These are phyloP conservation scores for Chymomyza caudatula DNA, from an alignment of 2,888 invertebrate genomes.

Conservation along the genomic window DNA sequence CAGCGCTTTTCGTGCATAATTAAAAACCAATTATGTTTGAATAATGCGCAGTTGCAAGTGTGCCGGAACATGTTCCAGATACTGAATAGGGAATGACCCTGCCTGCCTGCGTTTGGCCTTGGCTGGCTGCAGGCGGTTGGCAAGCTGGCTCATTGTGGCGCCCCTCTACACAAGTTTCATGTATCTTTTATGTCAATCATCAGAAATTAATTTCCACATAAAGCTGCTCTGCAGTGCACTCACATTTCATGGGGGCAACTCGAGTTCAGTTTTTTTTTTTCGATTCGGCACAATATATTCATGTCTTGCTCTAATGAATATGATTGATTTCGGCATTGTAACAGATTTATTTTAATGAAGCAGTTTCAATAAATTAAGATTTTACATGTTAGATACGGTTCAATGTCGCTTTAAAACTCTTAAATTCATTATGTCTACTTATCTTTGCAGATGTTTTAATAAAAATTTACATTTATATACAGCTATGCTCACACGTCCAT, in stretches of 20 bases:
- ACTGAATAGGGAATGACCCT: not conserved
- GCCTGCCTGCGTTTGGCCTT: not conserved
- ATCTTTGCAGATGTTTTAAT: not conserved
- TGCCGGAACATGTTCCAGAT: not conserved
- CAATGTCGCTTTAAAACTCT: not conserved
- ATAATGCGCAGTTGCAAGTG: slow-evolving; percentile 33
- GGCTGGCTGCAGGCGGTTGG: not conserved
- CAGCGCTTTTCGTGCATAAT: slow-evolving; percentile 41
- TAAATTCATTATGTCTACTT: not conserved
- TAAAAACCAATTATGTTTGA: slow-evolving; percentile 54
- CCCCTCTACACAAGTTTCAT: slow-evolving; percentile 15
- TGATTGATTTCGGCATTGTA: not conserved
- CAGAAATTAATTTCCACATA: slow-evolving; percentile 39
- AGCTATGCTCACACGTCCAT: not conserved
- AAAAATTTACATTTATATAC: not conserved
- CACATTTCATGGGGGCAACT: not conserved
- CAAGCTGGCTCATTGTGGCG: not conserved
- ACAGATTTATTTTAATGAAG: not conserved
- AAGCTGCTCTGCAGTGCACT: not conserved
- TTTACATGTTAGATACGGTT: not conserved
- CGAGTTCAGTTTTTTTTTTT: not conserved
- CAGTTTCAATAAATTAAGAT: not conserved
- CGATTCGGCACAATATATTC: not conserved
- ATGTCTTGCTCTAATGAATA: not conserved
- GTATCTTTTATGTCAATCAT: slow-evolving; percentile 53